Evolutionary conservation across 92 coral and sea anemone genomes (phyloP).

Genomic region (Epizoanthus rinbou): DNA sequence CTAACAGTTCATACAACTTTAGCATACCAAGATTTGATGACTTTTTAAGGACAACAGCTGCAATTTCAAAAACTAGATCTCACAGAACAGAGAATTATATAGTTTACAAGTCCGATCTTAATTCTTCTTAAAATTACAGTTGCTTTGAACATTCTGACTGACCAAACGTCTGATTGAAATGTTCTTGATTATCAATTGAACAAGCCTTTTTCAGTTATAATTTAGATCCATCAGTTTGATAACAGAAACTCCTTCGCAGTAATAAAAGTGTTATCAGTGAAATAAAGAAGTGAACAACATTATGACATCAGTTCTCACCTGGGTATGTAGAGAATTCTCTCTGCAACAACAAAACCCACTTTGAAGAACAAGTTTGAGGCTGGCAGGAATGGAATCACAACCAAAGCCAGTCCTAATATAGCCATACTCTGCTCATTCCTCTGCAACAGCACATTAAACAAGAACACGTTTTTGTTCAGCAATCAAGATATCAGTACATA

Average conservation of each 20-base stretch:
- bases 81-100: background rate
- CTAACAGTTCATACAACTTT: too few species aligned
- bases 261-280: too few species aligned
- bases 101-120: background rate
- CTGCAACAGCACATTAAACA: slow-evolving; percentile 27
- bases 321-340: slow-evolving; percentile 91
- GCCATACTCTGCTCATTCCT: slow-evolving; percentile 50
- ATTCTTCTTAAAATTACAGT: background rate
- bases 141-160: background rate
- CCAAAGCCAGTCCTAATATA: slow-evolving; percentile 57
- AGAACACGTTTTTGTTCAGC: too few species aligned
- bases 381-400: slow-evolving; percentile 85
- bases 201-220: background rate
- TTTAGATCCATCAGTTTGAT: too few species aligned
- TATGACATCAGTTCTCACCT: slow-evolving; percentile 53
- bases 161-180: too few species aligned
- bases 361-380: slow-evolving; percentile 85
- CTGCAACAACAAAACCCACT: slow-evolving; percentile 95
- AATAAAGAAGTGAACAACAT: too few species aligned
- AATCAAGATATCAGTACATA: too few species aligned
- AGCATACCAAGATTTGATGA: too few species aligned
- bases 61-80: too few species aligned
- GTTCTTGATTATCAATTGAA: background rate
- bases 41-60: too few species aligned
- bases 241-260: too few species aligned